Base-by-base conservation (phyloP, 1,140 invertebrate species). In the Saccostrea echinata region DNA sequence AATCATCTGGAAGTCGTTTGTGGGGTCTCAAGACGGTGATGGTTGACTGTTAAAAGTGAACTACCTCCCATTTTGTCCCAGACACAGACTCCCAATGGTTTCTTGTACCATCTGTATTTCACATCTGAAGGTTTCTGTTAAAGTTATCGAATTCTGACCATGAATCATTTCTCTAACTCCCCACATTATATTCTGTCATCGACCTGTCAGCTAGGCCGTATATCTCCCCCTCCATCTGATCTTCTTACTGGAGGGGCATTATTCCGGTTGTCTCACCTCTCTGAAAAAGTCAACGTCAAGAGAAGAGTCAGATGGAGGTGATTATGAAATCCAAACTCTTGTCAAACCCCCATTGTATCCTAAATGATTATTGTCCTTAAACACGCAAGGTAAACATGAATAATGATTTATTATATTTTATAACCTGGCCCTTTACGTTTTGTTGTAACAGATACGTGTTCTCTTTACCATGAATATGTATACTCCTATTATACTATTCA, bases 381-480 rank as follows among this genome's bases (percentile, higher is more conserved):
- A 33, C 68, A 76, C 68, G 68, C 68, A 13, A 33, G 13, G 68
- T 76, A 76, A 76, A 30, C 27, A 13, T 33, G 68, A 76, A 76
- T 76, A 76, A 76, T 35, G 68, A 76, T 76, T 76, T 76, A 76
- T 76, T 76, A 76, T 76, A 76, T 76, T 30, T 76, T 33, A 76
- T 76, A 76, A 30, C 27, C 68, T 76, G 24, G 68, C 27, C 68
- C 64, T 30, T n/a, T 30, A 76, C 13, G 33, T 27, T 13, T 33
- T 30, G 0, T 16, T 76, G 68, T 30, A 76, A 76, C 27, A 16
- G 68, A 76, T 76, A 76, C n/a, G 27, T 76, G 27, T 16, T 33
- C 30, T 76, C 1, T 16, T 30, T 76, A 30, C 68, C 24, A 27
- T 30, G 12, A 11, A 27, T 6, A 30, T 33, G 8, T 18, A 76